These are phyloP conservation scores for Caenorhabditis macrosperma DNA, from an alignment of 2,888 invertebrate genomes.

Conservation along the genomic window DNA sequence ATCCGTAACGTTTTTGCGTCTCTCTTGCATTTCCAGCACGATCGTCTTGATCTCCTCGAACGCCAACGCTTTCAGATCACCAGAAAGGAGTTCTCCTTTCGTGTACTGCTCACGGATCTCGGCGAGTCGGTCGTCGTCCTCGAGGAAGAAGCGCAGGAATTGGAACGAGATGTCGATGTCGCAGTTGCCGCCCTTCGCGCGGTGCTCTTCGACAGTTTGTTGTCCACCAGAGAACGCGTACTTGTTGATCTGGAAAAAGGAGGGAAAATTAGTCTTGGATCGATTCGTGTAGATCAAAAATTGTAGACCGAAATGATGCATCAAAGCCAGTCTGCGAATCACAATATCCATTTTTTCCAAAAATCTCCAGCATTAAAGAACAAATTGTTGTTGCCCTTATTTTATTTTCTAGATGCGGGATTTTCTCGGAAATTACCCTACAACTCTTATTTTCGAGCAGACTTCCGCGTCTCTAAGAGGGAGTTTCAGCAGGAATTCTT, in stretches of 20 bases:
- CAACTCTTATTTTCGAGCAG: no score
- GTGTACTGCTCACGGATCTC: constrained; percentile 87
- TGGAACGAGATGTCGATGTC: constrained; percentile 95
- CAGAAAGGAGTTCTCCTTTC: constrained; percentile 91
- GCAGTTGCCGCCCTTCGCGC: constrained; percentile 91
- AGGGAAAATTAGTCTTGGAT: no score
- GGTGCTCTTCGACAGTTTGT: constrained; percentile 92
- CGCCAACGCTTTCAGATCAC: constrained; percentile 93
- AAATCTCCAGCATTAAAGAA: no score
- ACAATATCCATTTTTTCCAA: no score
- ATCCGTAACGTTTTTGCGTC: constrained; percentile 88
- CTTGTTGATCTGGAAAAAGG: constrained; percentile 86
- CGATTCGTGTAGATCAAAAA: no score
- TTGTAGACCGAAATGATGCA: no score
- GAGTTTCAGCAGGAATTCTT: no score
- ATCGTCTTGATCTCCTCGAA: constrained; percentile 85
- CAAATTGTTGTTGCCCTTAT: no score
- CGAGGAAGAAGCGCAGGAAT: constrained; percentile 93
- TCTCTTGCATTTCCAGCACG: constrained; percentile 89
- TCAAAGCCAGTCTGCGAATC: no score
- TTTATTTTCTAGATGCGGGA: no score
- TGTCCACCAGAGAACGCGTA: constrained; percentile 98
- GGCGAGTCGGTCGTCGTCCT: constrained; percentile 91
- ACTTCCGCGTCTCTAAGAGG: no score
- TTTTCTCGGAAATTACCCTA: no score